A percentile compares a stretch with the other conserved stretches of the same genome.
Conservation (phyloP, 2,888 invertebrate genomes). For the Diploptera punctata region DNA sequence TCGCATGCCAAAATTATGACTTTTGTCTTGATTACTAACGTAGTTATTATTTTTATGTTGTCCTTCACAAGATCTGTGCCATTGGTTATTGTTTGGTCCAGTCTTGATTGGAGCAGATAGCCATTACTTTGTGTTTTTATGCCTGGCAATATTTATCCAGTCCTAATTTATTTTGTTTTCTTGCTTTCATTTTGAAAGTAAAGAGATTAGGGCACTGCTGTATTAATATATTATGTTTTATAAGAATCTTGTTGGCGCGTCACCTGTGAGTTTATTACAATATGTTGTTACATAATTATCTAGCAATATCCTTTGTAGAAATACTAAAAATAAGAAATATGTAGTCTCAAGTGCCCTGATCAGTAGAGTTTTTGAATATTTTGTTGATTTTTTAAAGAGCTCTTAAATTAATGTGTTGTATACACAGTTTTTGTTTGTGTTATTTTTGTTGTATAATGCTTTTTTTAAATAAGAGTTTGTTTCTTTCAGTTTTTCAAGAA, state of each 20-base stretch:
- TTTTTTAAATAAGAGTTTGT: conserved; percentile 74
- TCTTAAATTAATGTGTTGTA: conserved; percentile 69
- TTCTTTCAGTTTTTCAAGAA: conserved; percentile 68
- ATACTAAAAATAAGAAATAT: background rate
- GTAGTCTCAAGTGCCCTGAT: conserved; percentile 8
- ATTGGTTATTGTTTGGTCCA: conserved; percentile 18
- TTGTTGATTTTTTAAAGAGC: conserved; percentile 51
- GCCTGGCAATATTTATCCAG: conserved; percentile 34
- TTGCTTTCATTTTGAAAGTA: background rate
- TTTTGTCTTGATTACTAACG: conserved; percentile 10
- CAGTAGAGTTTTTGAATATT: conserved; percentile 32
- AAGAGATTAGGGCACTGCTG: conserved; percentile 14
- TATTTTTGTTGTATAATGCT: conserved; percentile 76
- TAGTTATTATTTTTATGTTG: background rate
- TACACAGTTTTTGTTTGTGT: conserved; percentile 79
- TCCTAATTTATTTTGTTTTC: conserved; percentile 37
- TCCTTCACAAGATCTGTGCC: conserved; percentile 14
- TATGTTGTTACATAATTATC: background rate
- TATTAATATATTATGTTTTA: conserved; percentile 43
- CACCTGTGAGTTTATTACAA: too few species aligned
- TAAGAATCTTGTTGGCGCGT: background rate
- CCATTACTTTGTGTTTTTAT: conserved; percentile 32
- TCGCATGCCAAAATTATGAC: background rate
- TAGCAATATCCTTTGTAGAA: background rate
- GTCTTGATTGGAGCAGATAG: conserved; percentile 6